Evolutionary conservation across 2,797 vertebrate genomes (phyloP).

Genomic region (Tangara arthus): DNA sequence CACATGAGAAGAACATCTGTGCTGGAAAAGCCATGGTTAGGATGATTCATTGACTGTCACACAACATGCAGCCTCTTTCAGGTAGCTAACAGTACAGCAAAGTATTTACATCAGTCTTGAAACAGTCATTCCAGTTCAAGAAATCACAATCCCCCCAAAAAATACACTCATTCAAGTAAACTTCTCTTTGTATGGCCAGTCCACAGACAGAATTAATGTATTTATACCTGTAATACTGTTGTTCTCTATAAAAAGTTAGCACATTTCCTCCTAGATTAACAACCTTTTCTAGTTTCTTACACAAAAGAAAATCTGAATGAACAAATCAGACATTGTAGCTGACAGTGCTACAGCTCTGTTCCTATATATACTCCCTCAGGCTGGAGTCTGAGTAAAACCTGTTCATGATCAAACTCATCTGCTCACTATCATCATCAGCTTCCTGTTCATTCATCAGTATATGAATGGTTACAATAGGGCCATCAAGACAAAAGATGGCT

Average conservation of each 20-base stretch:
- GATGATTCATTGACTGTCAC: not conserved
- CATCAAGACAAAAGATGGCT: constrained; percentile 58
- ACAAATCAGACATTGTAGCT: not conserved
- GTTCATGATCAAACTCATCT: constrained; percentile 57
- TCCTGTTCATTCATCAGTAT: constrained; percentile 61
- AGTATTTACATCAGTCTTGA: not conserved
- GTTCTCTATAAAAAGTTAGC: not conserved
- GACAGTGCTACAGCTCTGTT: not conserved
- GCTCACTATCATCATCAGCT: constrained; percentile 59
- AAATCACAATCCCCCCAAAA: not conserved
- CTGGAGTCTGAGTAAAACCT: constrained; percentile 34
- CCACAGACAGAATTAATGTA: not conserved
- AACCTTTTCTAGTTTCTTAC: not conserved
- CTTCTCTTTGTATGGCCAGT: not conserved
- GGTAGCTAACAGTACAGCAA: not conserved
- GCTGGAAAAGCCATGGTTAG: not conserved
- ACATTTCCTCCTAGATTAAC: not conserved
- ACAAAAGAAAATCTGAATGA: not conserved
- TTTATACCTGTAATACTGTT: not conserved
- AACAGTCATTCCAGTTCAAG: not conserved
- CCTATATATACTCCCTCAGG: not conserved
- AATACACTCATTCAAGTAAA: not conserved
- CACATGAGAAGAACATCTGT: not conserved
- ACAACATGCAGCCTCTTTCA: not conserved
- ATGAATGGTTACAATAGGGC: constrained; percentile 50